A percentile compares a stretch with the other conserved stretches of the same genome.
Evolutionary conservation across 2,797 vertebrate species (phyloP).

Genomic region (Bradypus variegatus): DNA sequence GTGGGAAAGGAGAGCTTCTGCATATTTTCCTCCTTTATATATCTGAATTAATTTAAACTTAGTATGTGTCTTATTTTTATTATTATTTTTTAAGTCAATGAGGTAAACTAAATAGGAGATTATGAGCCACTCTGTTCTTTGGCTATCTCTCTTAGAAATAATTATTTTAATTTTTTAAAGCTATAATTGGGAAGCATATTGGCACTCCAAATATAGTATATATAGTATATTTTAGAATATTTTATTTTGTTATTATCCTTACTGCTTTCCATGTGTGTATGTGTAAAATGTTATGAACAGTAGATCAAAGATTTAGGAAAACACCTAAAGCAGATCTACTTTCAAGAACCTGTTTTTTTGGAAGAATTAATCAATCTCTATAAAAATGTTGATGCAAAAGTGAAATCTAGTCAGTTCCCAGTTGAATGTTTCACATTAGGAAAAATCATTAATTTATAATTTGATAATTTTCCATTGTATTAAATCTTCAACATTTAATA

Average conservation of each 20-base stretch:
- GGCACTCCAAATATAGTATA: not conserved
- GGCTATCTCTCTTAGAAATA: not conserved
- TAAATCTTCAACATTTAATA: constrained; percentile 17
- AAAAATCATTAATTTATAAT: not conserved
- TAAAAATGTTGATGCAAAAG: not conserved
- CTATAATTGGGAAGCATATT: not conserved
- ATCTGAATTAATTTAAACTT: constrained; percentile 22
- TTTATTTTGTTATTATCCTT: not conserved
- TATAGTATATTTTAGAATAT: not conserved
- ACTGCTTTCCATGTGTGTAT: not conserved
- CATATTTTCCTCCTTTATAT: constrained; percentile 1
- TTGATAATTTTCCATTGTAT: not conserved
- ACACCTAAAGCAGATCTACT: not conserved
- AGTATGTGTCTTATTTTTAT: not conserved
- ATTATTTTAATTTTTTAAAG: not conserved
- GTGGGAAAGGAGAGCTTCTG: not conserved
- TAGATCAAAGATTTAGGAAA: constrained; percentile 16
- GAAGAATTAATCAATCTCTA: not conserved
- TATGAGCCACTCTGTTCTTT: not conserved
- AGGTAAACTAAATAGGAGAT: not conserved
- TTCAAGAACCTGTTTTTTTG: not conserved
- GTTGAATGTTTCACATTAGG: not conserved
- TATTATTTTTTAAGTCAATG: constrained; percentile 1
- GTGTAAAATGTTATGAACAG: not conserved
- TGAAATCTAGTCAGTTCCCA: not conserved